These are phyloP conservation scores for Panurus biarmicus DNA, from an alignment of 2,113 vertebrate genomes.

Conservation along the genomic window DNA sequence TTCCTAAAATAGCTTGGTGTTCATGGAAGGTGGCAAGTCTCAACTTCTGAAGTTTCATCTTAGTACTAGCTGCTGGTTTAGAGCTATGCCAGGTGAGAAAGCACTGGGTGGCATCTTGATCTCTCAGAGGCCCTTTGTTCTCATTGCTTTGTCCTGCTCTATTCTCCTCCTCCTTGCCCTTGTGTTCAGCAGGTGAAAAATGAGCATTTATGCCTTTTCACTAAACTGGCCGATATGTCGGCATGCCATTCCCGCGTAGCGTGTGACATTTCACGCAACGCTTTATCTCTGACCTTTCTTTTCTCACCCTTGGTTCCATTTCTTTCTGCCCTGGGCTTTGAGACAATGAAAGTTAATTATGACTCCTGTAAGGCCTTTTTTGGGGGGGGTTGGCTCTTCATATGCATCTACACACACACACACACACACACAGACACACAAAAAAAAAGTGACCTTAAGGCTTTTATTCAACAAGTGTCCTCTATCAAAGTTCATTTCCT, in stretches of 20 bases:
- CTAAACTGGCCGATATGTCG: neutral
- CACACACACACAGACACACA: too few species aligned
- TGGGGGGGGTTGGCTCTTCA: neutral
- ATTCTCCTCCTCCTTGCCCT: neutral
- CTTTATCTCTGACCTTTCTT: constrained; percentile 45
- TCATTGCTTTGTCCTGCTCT: neutral
- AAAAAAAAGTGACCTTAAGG: neutral
- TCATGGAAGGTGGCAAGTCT: neutral
- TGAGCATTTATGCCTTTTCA: neutral
- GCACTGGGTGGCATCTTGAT: neutral
- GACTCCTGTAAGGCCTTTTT: neutral
- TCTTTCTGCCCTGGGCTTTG: constrained; percentile 30
- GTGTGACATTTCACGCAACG: constrained; percentile 7
- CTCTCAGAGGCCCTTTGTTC: neutral
- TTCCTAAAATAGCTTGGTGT: neutral
- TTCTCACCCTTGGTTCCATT: constrained; percentile 17
- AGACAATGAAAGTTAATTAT: constrained; percentile 47
- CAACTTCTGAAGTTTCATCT: neutral
- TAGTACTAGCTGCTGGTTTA: neutral
- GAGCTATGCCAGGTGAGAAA: neutral
- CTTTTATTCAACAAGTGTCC: neutral
- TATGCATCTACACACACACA: neutral
- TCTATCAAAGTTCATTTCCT: neutral
- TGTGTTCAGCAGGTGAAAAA: neutral
- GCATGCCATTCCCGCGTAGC: neutral